These are phyloP conservation scores for Mylabris sibirica DNA, from an alignment of 2,888 invertebrate genomes.

Conservation along the genomic window DNA sequence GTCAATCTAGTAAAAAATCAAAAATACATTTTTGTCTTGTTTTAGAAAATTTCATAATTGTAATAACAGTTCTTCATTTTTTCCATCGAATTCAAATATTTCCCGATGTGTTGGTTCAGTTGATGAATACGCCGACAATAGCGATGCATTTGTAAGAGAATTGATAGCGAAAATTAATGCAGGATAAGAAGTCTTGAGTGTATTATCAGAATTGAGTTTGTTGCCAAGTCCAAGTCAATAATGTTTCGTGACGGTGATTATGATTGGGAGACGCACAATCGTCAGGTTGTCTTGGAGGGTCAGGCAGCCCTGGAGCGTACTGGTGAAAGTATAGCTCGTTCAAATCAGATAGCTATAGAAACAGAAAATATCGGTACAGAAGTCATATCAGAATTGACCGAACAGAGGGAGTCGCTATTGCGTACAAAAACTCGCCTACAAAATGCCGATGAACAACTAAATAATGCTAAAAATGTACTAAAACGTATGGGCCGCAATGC, in stretches of 20 bases:
- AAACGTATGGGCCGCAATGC: slow-evolving; percentile 73
- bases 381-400: slow-evolving; percentile 77
- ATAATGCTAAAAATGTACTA: slow-evolving; percentile 70
- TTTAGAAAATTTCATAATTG: too few species aligned
- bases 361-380: slow-evolving; percentile 81
- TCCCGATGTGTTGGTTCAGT: too few species aligned
- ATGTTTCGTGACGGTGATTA: slow-evolving; percentile 30
- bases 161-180: too few species aligned
- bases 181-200: too few species aligned
- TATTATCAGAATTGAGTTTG: too few species aligned
- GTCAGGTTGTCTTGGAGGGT: slow-evolving; percentile 67
- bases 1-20: too few species aligned
- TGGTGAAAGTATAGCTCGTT: slow-evolving; percentile 70
- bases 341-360: slow-evolving; percentile 78
- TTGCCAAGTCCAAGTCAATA: too few species aligned
- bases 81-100: too few species aligned
- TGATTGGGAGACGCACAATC: slow-evolving; percentile 66
- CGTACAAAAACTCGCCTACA: slow-evolving; percentile 72
- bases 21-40: too few species aligned
- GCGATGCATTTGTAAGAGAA: too few species aligned
- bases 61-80: too few species aligned
- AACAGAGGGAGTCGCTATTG: slow-evolving; percentile 77
- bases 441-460: slow-evolving; percentile 75
- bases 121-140: too few species aligned
- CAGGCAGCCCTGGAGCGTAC: slow-evolving; percentile 67